Conservation (phyloP, 2,888 invertebrate genomes). For the Drosophila picticornis region DNA sequence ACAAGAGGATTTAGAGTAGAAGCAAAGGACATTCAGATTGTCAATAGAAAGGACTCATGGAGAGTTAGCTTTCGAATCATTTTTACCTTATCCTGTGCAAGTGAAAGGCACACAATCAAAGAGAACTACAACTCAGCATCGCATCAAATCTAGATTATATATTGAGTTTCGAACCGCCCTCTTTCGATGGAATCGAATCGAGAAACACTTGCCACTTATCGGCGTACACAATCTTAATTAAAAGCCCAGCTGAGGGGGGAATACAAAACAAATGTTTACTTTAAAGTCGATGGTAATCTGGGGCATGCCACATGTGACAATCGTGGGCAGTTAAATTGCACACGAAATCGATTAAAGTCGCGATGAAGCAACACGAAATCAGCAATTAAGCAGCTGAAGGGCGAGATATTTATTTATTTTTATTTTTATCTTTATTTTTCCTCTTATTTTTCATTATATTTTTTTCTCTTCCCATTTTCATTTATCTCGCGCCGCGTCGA, state of each 20-base stretch:
- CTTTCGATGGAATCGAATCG: constrained; percentile 29
- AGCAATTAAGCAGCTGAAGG: constrained; percentile 71
- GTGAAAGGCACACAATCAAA: constrained; percentile 1
- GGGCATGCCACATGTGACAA: constrained; percentile 57
- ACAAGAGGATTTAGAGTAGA: background rate
- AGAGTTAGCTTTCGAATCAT: background rate
- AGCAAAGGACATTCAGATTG: background rate
- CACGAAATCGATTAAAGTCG: constrained; percentile 70
- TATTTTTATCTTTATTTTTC: constrained; percentile 20
- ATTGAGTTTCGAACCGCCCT: constrained; percentile 42
- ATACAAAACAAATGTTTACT: constrained; percentile 74
- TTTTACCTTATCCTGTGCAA: background rate
- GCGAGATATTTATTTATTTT: constrained; percentile 48
- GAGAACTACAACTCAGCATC: constrained; percentile 1
- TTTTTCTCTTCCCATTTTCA: constrained; percentile 12
- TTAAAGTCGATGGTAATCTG: constrained; percentile 65
- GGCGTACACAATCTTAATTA: constrained; percentile 72
- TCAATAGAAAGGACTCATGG: background rate
- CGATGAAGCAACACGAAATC: constrained; percentile 69
- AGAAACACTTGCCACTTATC: constrained; percentile 63
- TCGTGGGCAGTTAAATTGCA: constrained; percentile 65
- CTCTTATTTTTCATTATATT: constrained; percentile 13
- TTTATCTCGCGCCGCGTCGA: constrained; percentile 39
- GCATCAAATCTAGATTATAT: constrained; percentile 21
- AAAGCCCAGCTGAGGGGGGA: constrained; percentile 49